Evolutionary conservation across 2,113 vertebrate genomes (phyloP).

Genomic region (Eupsittula cactorum): DNA sequence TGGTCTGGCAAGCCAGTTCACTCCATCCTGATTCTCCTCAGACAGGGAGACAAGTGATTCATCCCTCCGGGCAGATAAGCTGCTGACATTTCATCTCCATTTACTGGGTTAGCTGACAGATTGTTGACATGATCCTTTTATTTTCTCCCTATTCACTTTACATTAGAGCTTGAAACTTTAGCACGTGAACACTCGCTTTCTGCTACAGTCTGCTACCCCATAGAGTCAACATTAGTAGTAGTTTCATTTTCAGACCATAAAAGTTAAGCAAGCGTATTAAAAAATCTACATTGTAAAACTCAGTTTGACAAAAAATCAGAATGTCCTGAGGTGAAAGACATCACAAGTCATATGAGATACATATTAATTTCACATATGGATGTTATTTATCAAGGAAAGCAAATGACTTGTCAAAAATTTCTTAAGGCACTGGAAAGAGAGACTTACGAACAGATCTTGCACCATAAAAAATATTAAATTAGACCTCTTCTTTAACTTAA

Average conservation of each 20-base stretch:
- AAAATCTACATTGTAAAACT: background rate
- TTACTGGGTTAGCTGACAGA: constrained; percentile 13
- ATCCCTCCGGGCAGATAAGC: background rate
- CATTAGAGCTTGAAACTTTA: background rate
- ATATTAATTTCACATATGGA: background rate
- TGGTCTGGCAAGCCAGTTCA: background rate
- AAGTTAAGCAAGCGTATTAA: background rate
- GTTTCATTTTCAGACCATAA: background rate
- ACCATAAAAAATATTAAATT: background rate
- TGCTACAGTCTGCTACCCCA: background rate
- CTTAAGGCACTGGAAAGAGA: background rate
- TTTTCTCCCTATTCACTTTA: background rate
- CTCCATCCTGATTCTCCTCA: background rate
- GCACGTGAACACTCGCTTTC: background rate
- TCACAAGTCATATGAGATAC: background rate
- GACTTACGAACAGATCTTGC: background rate
- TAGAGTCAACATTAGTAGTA: background rate
- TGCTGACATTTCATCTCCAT: constrained; percentile 34
- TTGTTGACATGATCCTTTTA: background rate
- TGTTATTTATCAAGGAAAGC: background rate
- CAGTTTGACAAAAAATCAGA: background rate
- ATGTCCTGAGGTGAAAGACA: background rate
- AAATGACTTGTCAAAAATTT: background rate
- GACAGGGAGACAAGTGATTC: constrained; percentile 6
- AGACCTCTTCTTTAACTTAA: background rate